These are phyloP conservation scores for Herpailurus yagouaroundi DNA, from an alignment of 2,113 vertebrate genomes.

Conservation along the genomic window DNA sequence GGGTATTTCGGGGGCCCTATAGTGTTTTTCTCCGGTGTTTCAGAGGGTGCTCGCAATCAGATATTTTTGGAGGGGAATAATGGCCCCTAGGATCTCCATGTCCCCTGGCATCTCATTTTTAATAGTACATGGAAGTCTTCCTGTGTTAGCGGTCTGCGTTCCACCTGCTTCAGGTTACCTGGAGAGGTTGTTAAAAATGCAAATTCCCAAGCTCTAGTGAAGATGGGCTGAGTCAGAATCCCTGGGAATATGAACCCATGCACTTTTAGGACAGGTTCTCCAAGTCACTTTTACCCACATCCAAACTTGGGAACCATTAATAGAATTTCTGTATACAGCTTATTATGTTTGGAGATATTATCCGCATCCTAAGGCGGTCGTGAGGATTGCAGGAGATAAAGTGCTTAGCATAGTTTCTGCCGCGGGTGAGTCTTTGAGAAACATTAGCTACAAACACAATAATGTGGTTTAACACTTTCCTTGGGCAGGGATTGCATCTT, in stretches of 20 bases:
- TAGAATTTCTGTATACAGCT: background rate
- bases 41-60: background rate
- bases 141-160: no score
- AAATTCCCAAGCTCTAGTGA: background rate
- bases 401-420: background rate
- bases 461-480: background rate
- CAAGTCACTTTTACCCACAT: background rate
- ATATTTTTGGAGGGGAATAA: background rate
- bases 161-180: background rate
- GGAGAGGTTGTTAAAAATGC: background rate
- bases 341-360: background rate
- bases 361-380: background rate
- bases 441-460: background rate
- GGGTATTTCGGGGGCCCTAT: background rate
- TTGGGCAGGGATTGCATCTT: background rate
- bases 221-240: background rate
- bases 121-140: background rate
- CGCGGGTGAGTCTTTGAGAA: background rate
- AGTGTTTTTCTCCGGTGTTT: background rate
- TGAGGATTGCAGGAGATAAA: background rate
- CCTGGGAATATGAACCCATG: fast-evolving
- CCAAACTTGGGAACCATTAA: background rate
- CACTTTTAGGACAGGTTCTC: background rate
- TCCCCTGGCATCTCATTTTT: background rate
- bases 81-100: background rate